Percentiles rank a stretch among this genome's conserved stretches.
These are phyloP conservation scores for Bombus turneri DNA, from an alignment of 1,140 invertebrate genomes.

Conservation along the genomic window DNA sequence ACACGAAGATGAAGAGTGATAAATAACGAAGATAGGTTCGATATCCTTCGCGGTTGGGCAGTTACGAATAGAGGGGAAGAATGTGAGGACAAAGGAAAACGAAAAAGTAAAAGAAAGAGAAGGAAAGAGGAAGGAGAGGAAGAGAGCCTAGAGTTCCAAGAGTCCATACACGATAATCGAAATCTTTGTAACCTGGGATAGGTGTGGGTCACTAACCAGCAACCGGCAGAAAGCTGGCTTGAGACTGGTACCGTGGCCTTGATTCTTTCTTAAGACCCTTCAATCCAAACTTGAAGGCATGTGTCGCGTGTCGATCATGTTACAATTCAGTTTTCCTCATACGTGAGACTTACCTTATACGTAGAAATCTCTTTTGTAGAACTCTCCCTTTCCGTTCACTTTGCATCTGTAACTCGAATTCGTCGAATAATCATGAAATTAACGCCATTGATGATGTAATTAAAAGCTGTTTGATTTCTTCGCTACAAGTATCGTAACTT, in stretches of 20 bases:
- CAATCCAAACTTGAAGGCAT: constrained; percentile 33
- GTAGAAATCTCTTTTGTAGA: not conserved
- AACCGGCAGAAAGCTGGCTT: constrained; percentile 55
- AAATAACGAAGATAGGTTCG: constrained; percentile 2
- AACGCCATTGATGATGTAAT: constrained; percentile 1
- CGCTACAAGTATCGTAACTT: constrained; percentile 27
- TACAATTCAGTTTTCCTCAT: constrained; percentile 33
- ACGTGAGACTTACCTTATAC: too few species aligned
- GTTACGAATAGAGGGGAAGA: not conserved
- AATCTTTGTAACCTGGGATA: constrained; percentile 50
- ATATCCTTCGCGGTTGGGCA: not conserved
- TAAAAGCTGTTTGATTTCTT: constrained; percentile 9
- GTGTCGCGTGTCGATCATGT: constrained; percentile 40
- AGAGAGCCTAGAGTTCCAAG: constrained; percentile 20
- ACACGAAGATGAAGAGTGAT: constrained; percentile 7
- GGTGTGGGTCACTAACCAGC: constrained; percentile 66
- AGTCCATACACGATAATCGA: constrained; percentile 44
- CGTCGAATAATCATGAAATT: not conserved
- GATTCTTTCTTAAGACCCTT: constrained; percentile 67
- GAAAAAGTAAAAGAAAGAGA: constrained; percentile 5
- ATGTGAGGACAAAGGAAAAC: not conserved
- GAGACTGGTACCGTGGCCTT: constrained; percentile 65
- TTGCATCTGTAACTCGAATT: not conserved
- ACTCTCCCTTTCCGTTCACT: too few species aligned
- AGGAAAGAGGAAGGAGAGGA: constrained; percentile 35